A percentile compares a stretch with the other conserved stretches of the same genome.
phyloP scores from a whole-genome alignment of 2,797 vertebrate genomes.

The Mormyrus proboscirostris region DNA sequence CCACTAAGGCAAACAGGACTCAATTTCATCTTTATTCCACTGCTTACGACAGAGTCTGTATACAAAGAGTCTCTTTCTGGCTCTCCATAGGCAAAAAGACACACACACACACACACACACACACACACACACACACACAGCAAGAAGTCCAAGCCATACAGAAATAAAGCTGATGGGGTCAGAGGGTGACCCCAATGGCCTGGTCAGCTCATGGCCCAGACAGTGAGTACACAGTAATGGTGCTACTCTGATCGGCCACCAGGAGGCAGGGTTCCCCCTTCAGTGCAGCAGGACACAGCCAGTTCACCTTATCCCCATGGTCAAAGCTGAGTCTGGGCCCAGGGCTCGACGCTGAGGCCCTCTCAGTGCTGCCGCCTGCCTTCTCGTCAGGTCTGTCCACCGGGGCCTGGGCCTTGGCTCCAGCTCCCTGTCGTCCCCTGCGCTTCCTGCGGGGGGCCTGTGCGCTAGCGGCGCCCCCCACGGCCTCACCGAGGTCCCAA shows the following conservation, averaged over 20 bases:
- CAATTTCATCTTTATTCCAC: neutral
- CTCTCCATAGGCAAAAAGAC: neutral
- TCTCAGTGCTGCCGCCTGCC: conserved; percentile 7
- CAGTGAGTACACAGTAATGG: conserved; percentile 70
- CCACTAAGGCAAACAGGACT: neutral
- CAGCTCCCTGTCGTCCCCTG: conserved; percentile 41
- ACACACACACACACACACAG: conserved; percentile 12
- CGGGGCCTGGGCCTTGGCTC: conserved; percentile 36
- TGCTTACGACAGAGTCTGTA: neutral
- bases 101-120: neutral
- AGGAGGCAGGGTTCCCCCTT: conserved; percentile 73
- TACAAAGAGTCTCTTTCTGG: neutral
- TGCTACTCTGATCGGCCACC: conserved; percentile 80
- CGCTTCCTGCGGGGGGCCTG: conserved; percentile 43
- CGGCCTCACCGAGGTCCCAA: conserved; percentile 73
- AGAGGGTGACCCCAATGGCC: neutral
- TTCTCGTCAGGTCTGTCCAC: conserved; percentile 24
- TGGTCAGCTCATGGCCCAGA: conserved; percentile 30
- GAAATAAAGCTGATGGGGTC: neutral
- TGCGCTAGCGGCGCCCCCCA: conserved; percentile 43
- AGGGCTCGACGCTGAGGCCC: conserved; percentile 8
- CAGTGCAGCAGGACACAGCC: conserved; percentile 70
- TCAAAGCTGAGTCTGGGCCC: conserved; percentile 68
- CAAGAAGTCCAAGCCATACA: neutral
- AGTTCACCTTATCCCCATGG: conserved; percentile 91